Evolutionary conservation across 1,140 invertebrate genomes (phyloP).

Genomic region (Zaprionus inermis): DNA sequence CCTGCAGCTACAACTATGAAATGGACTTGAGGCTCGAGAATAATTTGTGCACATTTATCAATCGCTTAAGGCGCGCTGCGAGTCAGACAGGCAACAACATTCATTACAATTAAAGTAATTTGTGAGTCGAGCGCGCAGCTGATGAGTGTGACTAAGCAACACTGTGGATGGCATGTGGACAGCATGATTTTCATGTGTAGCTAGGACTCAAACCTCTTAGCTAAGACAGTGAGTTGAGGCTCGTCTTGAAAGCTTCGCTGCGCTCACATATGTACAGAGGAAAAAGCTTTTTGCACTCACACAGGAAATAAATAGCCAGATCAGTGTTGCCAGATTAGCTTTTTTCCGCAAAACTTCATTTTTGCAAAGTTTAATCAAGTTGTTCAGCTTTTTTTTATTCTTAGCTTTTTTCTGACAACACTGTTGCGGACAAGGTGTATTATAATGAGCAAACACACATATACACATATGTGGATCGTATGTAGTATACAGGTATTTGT

Average conservation of each 20-base stretch:
- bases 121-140: constrained; percentile 10
- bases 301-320: constrained; percentile 26
- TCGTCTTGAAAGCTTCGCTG: constrained; percentile 24
- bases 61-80: constrained; percentile 30
- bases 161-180: constrained; percentile 29
- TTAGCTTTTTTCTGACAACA: too few species aligned
- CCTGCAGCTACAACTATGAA: constrained; percentile 28
- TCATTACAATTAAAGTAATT: constrained; percentile 56
- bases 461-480: neutral
- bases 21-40: constrained; percentile 12
- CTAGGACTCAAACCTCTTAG: constrained; percentile 20
- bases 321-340: too few species aligned
- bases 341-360: too few species aligned
- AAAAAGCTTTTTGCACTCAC: constrained; percentile 11
- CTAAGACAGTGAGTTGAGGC: constrained; percentile 29
- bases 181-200: constrained; percentile 4
- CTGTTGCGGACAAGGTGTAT: constrained; percentile 15
- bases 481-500: constrained; percentile 9
- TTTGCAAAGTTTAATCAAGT: too few species aligned
- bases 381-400: too few species aligned
- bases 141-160: constrained; percentile 1
- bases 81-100: constrained; percentile 21
- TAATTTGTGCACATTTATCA: constrained; percentile 59
- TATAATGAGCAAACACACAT: constrained; percentile 14
- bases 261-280: neutral